Evolutionary conservation across 2,797 vertebrate species (phyloP).

Genomic region (Hyperoplus lanceolatus): DNA sequence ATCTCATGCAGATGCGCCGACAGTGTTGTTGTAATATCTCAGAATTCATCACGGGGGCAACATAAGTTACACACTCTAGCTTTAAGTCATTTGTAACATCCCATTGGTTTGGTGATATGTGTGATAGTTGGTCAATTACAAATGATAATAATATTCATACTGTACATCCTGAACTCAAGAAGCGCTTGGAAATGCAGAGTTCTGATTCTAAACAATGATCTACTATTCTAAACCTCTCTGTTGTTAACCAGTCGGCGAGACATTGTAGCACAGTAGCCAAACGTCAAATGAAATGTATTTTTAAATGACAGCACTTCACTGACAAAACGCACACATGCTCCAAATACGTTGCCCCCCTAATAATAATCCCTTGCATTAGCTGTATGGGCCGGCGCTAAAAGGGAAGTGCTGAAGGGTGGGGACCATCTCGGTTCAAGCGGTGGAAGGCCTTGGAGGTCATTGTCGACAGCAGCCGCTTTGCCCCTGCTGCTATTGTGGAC

Average conservation of each 20-base stretch:
- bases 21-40: no score
- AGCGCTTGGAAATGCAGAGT: not conserved
- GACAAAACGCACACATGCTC: conserved; percentile 48
- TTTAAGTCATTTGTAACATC: no score
- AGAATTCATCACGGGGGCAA: no score
- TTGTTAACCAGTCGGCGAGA: not conserved
- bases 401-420: conserved; percentile 76
- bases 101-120: no score
- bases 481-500: conserved; percentile 75
- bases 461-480: conserved; percentile 78
- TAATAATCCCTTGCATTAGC: conserved; percentile 66
- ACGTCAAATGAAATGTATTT: conserved; percentile 14
- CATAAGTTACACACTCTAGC: no score
- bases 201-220: not conserved
- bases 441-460: conserved; percentile 72
- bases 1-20: no score
- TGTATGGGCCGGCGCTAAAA: conserved; percentile 53
- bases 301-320: conserved; percentile 42
- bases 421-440: conserved; percentile 62
- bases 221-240: not conserved
- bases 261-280: conserved; percentile 27
- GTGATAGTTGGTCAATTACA: not conserved
- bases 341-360: conserved; percentile 45
- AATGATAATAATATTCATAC: not conserved
- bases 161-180: not conserved